Percentiles rank a stretch among this genome's conserved stretches.
These are phyloP conservation scores for Ophion ellenae DNA, from an alignment of 2,888 invertebrate species.

Conservation along the genomic window DNA sequence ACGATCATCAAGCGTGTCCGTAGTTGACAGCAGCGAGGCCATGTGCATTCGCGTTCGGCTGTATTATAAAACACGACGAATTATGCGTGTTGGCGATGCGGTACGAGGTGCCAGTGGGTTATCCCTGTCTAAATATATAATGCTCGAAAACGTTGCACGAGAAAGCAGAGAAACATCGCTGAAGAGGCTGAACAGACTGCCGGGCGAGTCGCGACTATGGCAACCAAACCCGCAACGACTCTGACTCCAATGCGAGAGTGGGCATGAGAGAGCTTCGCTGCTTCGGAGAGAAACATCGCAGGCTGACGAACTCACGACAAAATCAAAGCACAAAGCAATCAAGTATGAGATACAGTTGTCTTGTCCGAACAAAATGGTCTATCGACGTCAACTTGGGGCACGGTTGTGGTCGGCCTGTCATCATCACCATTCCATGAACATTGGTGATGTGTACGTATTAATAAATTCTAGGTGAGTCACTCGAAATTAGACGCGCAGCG, in stretches of 20 bases:
- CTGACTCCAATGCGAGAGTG: neutral
- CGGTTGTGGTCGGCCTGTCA: no score
- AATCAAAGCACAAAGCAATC: no score
- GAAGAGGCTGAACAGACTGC: conserved; percentile 37
- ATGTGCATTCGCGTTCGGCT: conserved; percentile 58
- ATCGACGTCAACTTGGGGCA: neutral
- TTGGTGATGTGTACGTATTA: no score
- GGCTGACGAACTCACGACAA: neutral
- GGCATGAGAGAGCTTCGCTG: conserved; percentile 5
- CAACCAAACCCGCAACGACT: conserved; percentile 29
- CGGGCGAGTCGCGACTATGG: neutral
- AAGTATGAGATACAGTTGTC: conserved; percentile 12
- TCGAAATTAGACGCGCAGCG: no score
- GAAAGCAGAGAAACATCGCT: conserved; percentile 38
- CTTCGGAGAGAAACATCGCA: conserved; percentile 20
- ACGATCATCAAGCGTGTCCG: conserved; percentile 28
- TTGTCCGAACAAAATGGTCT: neutral
- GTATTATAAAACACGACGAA: conserved; percentile 52
- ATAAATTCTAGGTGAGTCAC: no score
- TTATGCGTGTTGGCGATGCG: conserved; percentile 38
- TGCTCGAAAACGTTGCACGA: conserved; percentile 47
- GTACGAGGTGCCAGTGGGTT: conserved; percentile 63
- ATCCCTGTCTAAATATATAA: conserved; percentile 71
- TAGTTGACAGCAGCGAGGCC: conserved; percentile 32
- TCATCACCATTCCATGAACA: no score